Base-by-base conservation (phyloP, 2,888 invertebrate genomes). In the Eulithis prunata region DNA sequence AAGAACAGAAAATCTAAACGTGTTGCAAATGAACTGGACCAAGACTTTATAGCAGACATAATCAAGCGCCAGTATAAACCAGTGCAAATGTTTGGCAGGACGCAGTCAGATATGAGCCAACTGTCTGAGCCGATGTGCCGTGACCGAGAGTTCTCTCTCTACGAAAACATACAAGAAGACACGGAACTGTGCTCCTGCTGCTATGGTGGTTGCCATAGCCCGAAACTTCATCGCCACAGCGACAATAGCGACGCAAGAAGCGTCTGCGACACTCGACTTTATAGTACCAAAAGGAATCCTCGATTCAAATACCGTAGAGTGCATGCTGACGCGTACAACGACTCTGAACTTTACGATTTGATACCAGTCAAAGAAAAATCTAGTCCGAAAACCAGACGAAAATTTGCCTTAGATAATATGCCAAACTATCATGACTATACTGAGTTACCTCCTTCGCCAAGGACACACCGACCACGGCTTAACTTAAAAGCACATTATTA, bases 311-410 rank as follows among this genome's bases (percentile, higher is more conserved):
- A 78, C 63, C 77, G 70, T 52, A 78, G 70, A 60, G 76, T 68
- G 49, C 73, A 78, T 32, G 62, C 76, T 46, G 82, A 87, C 56
- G 62, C 72, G 41, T 88, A 86, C 61, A 86, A 90, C 68, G 83
- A 91, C 71, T 83, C 89, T 32, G 83, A 82, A 12, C 70, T 85
- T 43, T 92, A 92, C 67, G 92, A 93, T 63, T 64, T 90, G 38
- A 75, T 92, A 41, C 92, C 92, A 2, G 91, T 93, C 2, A 91
- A 88, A 73, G 92, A 93, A 76, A 90, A 86, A 71, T 81, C 87
- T 1, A 91, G 90, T 70, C 90, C 91, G 1, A 90, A 89, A 74
- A 75, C 85, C 1, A 83, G 86, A 71, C 80, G 82, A 66, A 91
- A 89, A 72, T 85, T 86, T 74, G 69, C 71, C 8, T 84, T 84